Conservation (phyloP, 2,797 vertebrate species). For the Oreochromis mossambicus region DNA sequence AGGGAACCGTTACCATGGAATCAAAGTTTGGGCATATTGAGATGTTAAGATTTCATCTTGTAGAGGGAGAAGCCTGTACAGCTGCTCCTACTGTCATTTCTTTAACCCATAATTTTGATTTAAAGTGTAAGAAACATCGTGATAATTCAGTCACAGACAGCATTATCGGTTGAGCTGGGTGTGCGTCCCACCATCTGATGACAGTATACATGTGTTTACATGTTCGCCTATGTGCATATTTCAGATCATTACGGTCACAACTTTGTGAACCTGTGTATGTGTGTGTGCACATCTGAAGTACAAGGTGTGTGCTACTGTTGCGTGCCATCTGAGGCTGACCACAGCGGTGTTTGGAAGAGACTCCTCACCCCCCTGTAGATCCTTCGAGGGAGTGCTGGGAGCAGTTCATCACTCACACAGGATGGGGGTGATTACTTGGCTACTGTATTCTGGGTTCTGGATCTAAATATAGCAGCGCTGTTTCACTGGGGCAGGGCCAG, state of each 20-base stretch:
- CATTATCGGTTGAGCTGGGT: neutral
- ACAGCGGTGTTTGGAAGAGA: conserved; percentile 7
- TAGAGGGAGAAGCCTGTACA: neutral
- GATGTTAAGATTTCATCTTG: conserved; percentile 25
- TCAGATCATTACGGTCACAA: neutral
- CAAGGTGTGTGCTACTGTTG: neutral
- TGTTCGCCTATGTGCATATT: neutral
- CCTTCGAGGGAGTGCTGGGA: conserved; percentile 30
- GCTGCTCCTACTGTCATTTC: neutral
- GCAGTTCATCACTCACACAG: conserved; percentile 67
- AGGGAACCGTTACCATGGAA: conserved; percentile 60
- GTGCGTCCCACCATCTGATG: neutral
- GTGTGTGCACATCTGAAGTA: neutral
- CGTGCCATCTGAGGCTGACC: conserved; percentile 12
- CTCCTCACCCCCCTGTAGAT: conserved; percentile 18
- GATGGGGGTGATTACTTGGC: conserved; percentile 66
- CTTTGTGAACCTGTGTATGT: neutral
- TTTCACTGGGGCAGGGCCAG: conserved; percentile 7
- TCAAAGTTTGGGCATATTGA: conserved; percentile 57
- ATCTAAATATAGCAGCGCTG: conserved; percentile 61
- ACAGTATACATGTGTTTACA: neutral
- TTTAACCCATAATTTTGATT: neutral
- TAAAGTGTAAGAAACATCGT: neutral
- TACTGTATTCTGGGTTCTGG: conserved; percentile 55
- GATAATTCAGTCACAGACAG: neutral